Conservation (phyloP, 2,888 invertebrate genomes). For the Monochamus alternatus region DNA sequence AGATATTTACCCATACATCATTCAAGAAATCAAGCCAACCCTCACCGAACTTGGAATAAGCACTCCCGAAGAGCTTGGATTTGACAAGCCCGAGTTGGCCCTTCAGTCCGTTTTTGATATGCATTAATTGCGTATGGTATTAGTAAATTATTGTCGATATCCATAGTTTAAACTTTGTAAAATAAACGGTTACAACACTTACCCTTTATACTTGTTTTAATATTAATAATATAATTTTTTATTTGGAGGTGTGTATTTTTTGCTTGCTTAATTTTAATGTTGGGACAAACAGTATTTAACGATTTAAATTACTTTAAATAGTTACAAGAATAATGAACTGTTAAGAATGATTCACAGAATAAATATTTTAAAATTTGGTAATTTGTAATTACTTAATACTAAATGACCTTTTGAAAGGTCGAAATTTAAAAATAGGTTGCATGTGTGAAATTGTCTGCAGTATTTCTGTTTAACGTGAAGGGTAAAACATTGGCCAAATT, state of each 20-base stretch:
- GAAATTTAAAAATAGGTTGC: too few relatives aligned
- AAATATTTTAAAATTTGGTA: too few relatives aligned
- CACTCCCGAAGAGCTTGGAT: constrained; percentile 96
- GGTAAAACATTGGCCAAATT: too few relatives aligned
- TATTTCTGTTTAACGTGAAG: too few relatives aligned
- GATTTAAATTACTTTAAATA: too few relatives aligned
- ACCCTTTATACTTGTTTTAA: not conserved
- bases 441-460: too few relatives aligned
- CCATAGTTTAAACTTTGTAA: constrained; percentile 14
- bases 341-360: too few relatives aligned
- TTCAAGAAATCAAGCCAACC: constrained; percentile 93
- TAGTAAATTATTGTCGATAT: constrained; percentile 29
- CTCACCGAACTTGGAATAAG: constrained; percentile 93
- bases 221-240: constrained; percentile 24
- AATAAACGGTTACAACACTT: constrained; percentile 17
- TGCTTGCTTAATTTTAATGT: not conserved
- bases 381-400: too few relatives aligned
- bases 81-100: constrained; percentile 96
- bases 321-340: too few relatives aligned
- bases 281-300: not conserved
- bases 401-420: too few relatives aligned
- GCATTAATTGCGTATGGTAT: constrained; percentile 62
- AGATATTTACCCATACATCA: constrained; percentile 89
- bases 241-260: constrained; percentile 4
- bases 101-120: constrained; percentile 83